Conservation (phyloP, 2,797 vertebrate species). For the Podarcis lilfordi region DNA sequence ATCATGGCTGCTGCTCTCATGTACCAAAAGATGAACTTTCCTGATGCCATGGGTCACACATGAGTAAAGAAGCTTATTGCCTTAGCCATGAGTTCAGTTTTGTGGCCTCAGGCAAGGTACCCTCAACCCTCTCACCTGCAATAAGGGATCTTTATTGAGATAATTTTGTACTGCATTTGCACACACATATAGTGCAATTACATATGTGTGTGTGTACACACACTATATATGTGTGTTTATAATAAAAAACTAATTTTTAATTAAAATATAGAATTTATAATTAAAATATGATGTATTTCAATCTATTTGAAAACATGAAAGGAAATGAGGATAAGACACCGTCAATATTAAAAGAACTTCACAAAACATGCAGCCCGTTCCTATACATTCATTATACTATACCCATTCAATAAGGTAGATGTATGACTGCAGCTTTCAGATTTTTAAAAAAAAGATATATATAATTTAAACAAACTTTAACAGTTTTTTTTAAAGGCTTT, state of each 20-base stretch:
- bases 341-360: background rate
- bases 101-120: background rate
- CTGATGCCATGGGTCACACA: background rate
- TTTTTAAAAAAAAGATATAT: no score
- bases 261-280: no score
- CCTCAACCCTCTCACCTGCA: background rate
- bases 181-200: no score
- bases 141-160: background rate
- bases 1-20: background rate
- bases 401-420: no score
- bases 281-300: background rate
- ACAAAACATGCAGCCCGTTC: background rate
- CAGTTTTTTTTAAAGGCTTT: background rate
- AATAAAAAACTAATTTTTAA: no score
- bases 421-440: no score
- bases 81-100: background rate
- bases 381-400: background rate
- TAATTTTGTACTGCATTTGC: no score
- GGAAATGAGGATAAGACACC: background rate
- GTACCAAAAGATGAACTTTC: background rate
- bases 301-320: background rate
- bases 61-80: background rate
- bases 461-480: no score
- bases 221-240: no score
- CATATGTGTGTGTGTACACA: no score